Conservation (phyloP, 1,140 invertebrate species). For the Vollenhovia emeryi region DNA sequence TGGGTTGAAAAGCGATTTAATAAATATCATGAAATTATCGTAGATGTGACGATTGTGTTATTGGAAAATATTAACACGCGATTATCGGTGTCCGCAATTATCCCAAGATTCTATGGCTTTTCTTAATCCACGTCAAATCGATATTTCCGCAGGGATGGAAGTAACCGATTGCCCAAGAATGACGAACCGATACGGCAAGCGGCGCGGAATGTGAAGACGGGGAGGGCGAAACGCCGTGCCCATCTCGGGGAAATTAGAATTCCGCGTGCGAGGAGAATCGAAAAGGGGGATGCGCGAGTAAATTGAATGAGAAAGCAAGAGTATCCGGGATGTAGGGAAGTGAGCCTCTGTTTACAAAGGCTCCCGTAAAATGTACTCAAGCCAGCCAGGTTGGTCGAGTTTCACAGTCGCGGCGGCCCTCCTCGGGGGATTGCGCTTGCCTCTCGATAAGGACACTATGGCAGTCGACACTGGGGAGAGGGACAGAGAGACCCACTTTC, state of each 20-base stretch:
- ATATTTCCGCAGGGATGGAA: not conserved
- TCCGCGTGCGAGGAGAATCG: not conserved
- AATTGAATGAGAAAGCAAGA: slow-evolving; percentile 36
- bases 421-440: slow-evolving; percentile 57
- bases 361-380: slow-evolving; percentile 41
- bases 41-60: not conserved
- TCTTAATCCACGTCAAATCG: not conserved
- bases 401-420: not conserved
- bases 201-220: not conserved
- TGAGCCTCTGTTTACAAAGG: slow-evolving; percentile 41
- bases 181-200: not conserved
- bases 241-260: slow-evolving; percentile 32
- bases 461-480: slow-evolving; percentile 6
- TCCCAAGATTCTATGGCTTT: not conserved
- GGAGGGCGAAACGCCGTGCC: too few species aligned
- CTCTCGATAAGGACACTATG: slow-evolving; percentile 58
- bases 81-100: not conserved
- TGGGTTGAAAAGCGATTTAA: too few species aligned
- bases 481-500: slow-evolving; percentile 59
- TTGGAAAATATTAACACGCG: not conserved
- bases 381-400: slow-evolving; percentile 31
- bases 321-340: not conserved
- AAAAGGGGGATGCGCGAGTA: not conserved
- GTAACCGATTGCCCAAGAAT: not conserved
- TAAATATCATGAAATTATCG: not conserved